A percentile compares a stretch with the other conserved stretches of the same genome.
Conservation (phyloP, 2,888 invertebrate genomes). For the Tachina grossa region DNA sequence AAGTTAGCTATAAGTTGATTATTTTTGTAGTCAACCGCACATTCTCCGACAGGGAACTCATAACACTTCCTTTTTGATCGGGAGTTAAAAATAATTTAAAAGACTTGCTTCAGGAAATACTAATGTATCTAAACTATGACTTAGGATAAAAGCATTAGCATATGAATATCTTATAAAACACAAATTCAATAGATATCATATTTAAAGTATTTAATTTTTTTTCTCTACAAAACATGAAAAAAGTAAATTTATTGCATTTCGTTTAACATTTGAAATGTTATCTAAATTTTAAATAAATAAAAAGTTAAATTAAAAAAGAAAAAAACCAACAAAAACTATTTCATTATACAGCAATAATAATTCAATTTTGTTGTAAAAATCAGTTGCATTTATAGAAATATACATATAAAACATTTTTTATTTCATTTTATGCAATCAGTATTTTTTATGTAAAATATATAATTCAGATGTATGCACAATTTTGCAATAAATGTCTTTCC, state of each 20-base stretch:
- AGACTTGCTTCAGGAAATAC: no score
- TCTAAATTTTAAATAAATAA: conserved; percentile 31
- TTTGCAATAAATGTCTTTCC: conserved; percentile 31
- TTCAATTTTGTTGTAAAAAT: conserved; percentile 53
- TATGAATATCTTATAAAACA: neutral
- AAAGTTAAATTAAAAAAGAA: neutral
- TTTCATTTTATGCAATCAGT: conserved; percentile 11
- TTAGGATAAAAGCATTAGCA: no score
- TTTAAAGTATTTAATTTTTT: conserved; percentile 4
- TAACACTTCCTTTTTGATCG: no score
- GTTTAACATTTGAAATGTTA: conserved; percentile 21
- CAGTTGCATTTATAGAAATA: conserved; percentile 6
- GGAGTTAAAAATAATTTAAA: no score
- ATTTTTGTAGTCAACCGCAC: no score
- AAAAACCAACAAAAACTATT: neutral
- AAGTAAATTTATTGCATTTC: conserved; percentile 12
- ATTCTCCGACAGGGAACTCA: no score
- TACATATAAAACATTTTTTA: neutral
- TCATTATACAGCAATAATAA: conserved; percentile 45
- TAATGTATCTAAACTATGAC: no score
- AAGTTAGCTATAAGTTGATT: no score
- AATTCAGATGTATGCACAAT: conserved; percentile 34
- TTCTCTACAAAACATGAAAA: neutral
- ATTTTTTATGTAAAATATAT: conserved; percentile 13
- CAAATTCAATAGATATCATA: conserved; percentile 17